Percentiles rank a stretch among this genome's conserved stretches.
phyloP scores from a whole-genome alignment of 1,140 invertebrate species.

The Apis mellifera region Amel_HAv3.1 CM009932.2:14178501-14179000 shows the following conservation, averaged over 20 bases:
- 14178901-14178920: constrained; percentile 48
- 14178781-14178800: constrained; percentile 30
- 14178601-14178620: not conserved
- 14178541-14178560: constrained; percentile 25
- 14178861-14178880: constrained; percentile 67
- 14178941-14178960: constrained; percentile 58
- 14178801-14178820: constrained; percentile 47
- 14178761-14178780: constrained; percentile 63
- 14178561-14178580: constrained; percentile 27
- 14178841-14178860: constrained; percentile 58
- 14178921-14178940: constrained; percentile 66
- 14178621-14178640: not conserved
- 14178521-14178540: constrained; percentile 57
- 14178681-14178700: not conserved
- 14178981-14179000: constrained; percentile 22
- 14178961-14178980: constrained; percentile 44
- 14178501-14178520: constrained; percentile 64
- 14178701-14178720: not conserved
- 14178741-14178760: constrained; percentile 55
- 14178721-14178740: constrained; percentile 36
- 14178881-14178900: constrained; percentile 66
- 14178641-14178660: not conserved
- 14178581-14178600: constrained; percentile 21
- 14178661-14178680: not conserved
- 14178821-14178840: constrained; percentile 49